These are phyloP conservation scores for Otocyon megalotis DNA, from an alignment of 2,113 vertebrate genomes.

Conservation along the genomic window DNA sequence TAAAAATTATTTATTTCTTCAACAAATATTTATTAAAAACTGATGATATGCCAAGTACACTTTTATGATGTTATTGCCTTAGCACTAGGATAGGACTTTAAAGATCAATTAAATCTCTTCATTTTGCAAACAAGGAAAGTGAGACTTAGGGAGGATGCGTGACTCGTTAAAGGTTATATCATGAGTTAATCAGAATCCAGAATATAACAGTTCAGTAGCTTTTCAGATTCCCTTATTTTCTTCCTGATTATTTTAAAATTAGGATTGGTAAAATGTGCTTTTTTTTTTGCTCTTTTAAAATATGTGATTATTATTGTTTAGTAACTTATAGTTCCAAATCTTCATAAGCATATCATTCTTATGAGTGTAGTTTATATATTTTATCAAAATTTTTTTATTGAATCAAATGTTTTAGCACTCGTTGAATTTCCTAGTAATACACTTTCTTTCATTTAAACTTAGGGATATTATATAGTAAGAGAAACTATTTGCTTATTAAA, in stretches of 20 bases:
- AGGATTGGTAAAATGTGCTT: not conserved
- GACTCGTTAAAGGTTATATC: not conserved
- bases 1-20: slow-evolving; percentile 67
- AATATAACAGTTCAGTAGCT: not conserved
- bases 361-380: not conserved
- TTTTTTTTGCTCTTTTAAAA: not conserved
- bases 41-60: slow-evolving; percentile 11
- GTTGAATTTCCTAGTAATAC: not conserved
- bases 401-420: not conserved
- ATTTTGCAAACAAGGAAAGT: slow-evolving; percentile 42
- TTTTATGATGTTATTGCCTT: not conserved
- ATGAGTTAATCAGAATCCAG: not conserved
- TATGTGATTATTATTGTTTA: not conserved
- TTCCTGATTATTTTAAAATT: not conserved
- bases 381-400: not conserved
- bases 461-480: not conserved
- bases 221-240: not conserved
- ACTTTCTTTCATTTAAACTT: not conserved
- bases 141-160: not conserved
- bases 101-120: slow-evolving; percentile 16
- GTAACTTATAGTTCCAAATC: not conserved
- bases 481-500: not conserved
- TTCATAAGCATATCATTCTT: not conserved
- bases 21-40: slow-evolving; percentile 54
- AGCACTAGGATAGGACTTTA: not conserved